phyloP scores from a whole-genome alignment of 2,888 invertebrate species.

The Diabrotica balteata region DNA sequence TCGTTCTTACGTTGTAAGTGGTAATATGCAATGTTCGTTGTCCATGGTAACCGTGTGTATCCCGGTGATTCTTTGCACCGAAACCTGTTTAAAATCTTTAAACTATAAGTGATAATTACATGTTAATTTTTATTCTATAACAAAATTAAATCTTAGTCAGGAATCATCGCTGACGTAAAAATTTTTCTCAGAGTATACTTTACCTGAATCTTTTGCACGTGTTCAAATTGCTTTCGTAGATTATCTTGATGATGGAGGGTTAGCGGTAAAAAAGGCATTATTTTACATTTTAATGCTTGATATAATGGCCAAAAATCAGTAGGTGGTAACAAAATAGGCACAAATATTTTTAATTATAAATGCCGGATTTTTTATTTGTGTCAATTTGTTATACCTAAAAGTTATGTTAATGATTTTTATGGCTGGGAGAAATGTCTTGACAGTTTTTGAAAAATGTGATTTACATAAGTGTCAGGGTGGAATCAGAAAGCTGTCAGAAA shows the following conservation, averaged over 20 bases:
- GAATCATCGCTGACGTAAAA: background rate
- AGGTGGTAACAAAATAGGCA: constrained; percentile 43
- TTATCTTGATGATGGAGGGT: constrained; percentile 40
- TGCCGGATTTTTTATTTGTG: constrained; percentile 36
- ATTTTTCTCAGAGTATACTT: constrained; percentile 18
- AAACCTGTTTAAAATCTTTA: too few species aligned
- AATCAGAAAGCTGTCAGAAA: background rate
- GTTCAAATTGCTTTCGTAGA: constrained; percentile 47
- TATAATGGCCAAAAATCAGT: constrained; percentile 43
- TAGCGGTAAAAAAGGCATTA: constrained; percentile 42
- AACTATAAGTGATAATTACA: too few species aligned
- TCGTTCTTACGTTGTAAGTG: too few species aligned
- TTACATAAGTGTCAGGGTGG: constrained; percentile 19
- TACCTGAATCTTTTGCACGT: constrained; percentile 45
- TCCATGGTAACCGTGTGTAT: too few species aligned
- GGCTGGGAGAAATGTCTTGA: constrained; percentile 20
- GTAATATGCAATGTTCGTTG: too few species aligned
- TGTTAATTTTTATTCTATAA: too few species aligned
- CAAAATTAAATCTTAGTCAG: too few species aligned
- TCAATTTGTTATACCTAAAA: constrained; percentile 33
- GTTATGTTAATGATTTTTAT: constrained; percentile 33
- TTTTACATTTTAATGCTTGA: constrained; percentile 44
- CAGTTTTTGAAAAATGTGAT: constrained; percentile 24
- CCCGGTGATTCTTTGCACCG: too few species aligned
- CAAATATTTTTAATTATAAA: constrained; percentile 44